A percentile compares a stretch with the other conserved stretches of the same genome.
Conservation (phyloP, 2,113 vertebrate species). For the Girardinichthys multiradiatus region DNA sequence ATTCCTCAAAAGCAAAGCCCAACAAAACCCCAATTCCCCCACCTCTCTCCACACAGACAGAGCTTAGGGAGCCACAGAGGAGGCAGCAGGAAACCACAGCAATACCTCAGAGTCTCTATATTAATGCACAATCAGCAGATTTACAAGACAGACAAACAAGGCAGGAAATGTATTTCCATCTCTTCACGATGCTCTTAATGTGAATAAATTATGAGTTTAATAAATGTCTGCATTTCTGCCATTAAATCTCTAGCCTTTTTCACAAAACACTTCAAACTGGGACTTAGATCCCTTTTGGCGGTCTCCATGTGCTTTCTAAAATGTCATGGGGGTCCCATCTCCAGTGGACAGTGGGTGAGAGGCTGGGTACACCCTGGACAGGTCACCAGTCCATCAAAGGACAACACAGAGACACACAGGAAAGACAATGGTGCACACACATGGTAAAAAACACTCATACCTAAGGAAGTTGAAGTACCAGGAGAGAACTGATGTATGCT, state of each 20-base stretch:
- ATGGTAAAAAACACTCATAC: neutral
- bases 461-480: neutral
- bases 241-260: neutral
- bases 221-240: neutral
- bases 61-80: conserved; percentile 12
- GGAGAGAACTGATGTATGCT: no score
- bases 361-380: no score
- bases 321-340: no score
- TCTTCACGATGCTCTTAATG: neutral
- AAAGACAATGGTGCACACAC: neutral
- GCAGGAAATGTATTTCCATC: conserved; percentile 13
- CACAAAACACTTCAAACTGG: neutral
- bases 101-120: conserved; percentile 11
- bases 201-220: conserved; percentile 1
- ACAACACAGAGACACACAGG: neutral
- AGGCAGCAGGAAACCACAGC: conserved; percentile 32
- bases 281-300: no score
- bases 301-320: no score
- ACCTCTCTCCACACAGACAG: neutral
- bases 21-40: neutral
- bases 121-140: conserved; percentile 40
- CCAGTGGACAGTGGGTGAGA: neutral
- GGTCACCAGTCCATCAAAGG: no score
- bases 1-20: conserved; percentile 52
- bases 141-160: conserved; percentile 2